Evolutionary conservation across 2,888 invertebrate species (phyloP).

Genomic region (Patella depressa): DNA sequence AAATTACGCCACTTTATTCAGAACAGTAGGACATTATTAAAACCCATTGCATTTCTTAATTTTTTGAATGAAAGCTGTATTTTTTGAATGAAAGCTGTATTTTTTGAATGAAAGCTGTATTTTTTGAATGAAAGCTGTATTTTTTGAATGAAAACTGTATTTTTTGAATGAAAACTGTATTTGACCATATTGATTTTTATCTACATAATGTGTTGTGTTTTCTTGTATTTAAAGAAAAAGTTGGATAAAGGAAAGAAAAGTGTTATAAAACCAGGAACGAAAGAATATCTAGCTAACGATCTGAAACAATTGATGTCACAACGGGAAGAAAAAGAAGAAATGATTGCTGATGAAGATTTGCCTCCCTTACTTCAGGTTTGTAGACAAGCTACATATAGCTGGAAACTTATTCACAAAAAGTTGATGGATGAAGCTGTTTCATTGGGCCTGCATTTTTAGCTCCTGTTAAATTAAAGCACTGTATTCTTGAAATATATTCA

Average conservation of each 20-base stretch:
- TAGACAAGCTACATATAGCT: neutral
- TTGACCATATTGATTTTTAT: neutral
- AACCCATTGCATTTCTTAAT: neutral
- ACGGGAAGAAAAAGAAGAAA: constrained; percentile 42
- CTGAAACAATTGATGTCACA: constrained; percentile 50
- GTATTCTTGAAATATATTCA: too few species aligned
- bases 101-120: neutral
- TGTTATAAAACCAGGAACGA: constrained; percentile 39
- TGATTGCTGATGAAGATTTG: constrained; percentile 62
- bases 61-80: neutral
- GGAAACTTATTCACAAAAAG: too few species aligned
- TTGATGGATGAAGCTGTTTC: neutral
- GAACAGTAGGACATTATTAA: too few species aligned
- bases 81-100: neutral
- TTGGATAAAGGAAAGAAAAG: neutral
- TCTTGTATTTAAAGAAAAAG: neutral
- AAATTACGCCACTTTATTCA: too few species aligned
- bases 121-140: neutral
- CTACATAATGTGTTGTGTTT: neutral
- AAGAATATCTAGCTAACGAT: constrained; percentile 54
- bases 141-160: neutral
- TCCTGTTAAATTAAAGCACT: too few species aligned
- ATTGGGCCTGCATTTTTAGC: neutral
- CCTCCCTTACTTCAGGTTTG: constrained; percentile 65
- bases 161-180: neutral